Base-by-base conservation (phyloP, 2,113 vertebrate genomes). In the Panurus biarmicus region DNA sequence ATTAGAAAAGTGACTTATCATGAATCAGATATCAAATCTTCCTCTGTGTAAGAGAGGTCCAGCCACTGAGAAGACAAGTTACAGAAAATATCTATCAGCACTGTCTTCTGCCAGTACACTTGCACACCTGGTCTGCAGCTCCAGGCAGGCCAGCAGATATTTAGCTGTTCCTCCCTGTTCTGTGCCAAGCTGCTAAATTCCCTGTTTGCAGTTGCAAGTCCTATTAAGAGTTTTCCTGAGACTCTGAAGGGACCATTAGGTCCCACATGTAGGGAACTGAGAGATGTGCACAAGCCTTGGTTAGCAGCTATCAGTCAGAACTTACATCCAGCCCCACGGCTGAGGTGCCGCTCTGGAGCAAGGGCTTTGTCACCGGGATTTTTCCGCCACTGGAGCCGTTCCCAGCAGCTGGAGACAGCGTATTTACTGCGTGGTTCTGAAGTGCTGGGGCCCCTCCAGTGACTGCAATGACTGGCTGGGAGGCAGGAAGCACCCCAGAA, bases 401-500 rank as follows among this genome's bases (percentile, higher is more conserved):
- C 10, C 97, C 90, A 81, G 95, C 69, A 14, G 98, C 93, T 29
- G 97, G 76, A 26, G 97, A 42, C 19, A 98, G 87, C 2, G 97
- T 85, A 20, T 98, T 98, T 85, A 97, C 97, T 10, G 89, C 21
- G 12, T 98, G 97, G 12, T 76, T 97, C 78, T 98, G 97, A 42
- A 99, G 95, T 16, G 98, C 70, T 3, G 98, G 69, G 86, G 98
- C 78, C 36, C 96, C 98, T 53, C 97, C 95, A 1, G 97, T 28
- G 36, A 99, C 69, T 1, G 98, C 62, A 38, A 98, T 86, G 60
- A 97, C 95, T 1, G 98, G 96, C n/a, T 96, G 98, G 13, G 98
- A 75, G 61, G 97, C 87, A 50, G 98, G 94, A 48, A 98, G 96
- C 48, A 97, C 81, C 64, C 97, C 97, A 28, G 98, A 95, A 13